These are phyloP conservation scores for Cirrhinus mrigala DNA, from an alignment of 2,797 vertebrate genomes.

Conservation along the genomic window DNA sequence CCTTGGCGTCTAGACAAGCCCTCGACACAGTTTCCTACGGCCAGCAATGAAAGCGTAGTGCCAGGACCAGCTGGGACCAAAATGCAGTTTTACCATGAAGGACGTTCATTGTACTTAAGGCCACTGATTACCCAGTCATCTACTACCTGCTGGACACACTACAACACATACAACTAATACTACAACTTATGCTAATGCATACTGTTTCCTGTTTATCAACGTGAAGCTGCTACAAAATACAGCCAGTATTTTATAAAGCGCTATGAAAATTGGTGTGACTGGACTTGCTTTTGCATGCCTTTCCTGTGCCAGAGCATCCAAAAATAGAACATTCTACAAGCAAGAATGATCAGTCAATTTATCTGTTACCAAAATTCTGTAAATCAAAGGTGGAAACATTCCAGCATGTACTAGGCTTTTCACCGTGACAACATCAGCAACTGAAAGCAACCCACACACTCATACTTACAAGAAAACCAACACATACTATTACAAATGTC, in stretches of 20 bases:
- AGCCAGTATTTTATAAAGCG: background rate
- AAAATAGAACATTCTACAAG: background rate
- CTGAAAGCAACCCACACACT: background rate
- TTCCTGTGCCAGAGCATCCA: background rate
- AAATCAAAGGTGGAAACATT: background rate
- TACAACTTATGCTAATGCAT: no score
- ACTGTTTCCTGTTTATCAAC: background rate
- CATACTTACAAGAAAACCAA: background rate
- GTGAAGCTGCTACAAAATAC: background rate
- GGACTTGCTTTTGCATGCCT: background rate
- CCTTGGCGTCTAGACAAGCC: background rate
- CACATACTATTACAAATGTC: conserved; percentile 36
- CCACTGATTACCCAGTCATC: background rate
- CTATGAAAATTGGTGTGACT: background rate
- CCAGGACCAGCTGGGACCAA: background rate
- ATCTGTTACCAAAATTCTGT: background rate
- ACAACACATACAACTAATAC: no score
- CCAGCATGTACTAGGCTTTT: background rate
- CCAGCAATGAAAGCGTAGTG: background rate
- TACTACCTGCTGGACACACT: background rate
- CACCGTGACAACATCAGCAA: background rate
- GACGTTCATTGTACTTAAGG: background rate
- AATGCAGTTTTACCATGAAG: background rate
- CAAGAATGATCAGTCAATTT: background rate
- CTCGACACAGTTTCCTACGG: background rate